Base-by-base conservation (phyloP, 1,140 invertebrate species). In the Drosophila pseudoobscura region DNA sequence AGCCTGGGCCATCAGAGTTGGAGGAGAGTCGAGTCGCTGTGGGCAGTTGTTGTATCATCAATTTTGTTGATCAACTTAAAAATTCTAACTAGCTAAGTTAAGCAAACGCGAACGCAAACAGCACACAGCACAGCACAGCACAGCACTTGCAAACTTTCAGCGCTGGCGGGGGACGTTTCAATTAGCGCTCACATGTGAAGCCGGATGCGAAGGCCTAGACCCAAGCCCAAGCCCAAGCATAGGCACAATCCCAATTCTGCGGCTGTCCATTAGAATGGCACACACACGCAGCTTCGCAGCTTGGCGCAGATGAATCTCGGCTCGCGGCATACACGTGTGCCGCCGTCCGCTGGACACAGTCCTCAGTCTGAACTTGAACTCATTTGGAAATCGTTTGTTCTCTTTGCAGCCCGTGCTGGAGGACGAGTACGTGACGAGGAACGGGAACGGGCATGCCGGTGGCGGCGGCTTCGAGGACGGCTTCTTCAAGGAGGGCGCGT, bases 351-450 rank as follows among this genome's bases (percentile, higher is more conserved):
- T 59, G 60, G 41, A 11, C 35, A 39, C 35, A 39, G 9, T 39
- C 35, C 9, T 13, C 35, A 69, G 49, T 46, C 49, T 35, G 35
- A 55, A 29, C 29, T 24, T 9, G 22, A 55, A 49, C 59, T 50
- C 8, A 43, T 41, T 20, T 11, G 45, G 6, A 41, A 66, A 43
- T 54, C 53, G 13, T 70, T 4, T 53, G 17, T 51, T 55, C 13
- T 46, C 50, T 39, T 92, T 91, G n/a, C 78, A 93, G 93, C 92
- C 92, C 56, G 91, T 93, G 20, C 61, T 93, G 65, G 92, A 93
- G 41, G 91, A 92, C 65, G 91, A 92, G 66, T 72, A 69, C 51
- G 78, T 80, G n/a, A 74, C 46, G 54, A 77, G 73, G 35, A 71
- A 70, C 35, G 35, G 35, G 29, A 77, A 70, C 31, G 83, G 82